Conservation (phyloP, 2,797 vertebrate genomes). For the Chloroceryle inda region DNA sequence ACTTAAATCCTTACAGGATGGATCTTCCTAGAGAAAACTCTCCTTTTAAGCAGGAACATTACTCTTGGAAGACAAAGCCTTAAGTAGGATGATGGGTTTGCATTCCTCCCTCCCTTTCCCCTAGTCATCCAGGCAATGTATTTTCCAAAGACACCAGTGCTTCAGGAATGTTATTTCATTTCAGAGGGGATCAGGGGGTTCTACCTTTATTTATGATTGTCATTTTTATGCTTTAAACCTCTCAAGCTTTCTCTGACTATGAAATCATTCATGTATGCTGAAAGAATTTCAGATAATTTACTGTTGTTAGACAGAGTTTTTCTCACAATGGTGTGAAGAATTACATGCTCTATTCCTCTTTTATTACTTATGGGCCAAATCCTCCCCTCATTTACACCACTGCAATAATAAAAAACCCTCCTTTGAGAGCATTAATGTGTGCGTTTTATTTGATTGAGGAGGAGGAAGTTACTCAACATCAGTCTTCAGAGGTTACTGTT, state of each 20-base stretch:
- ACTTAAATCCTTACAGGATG: not conserved
- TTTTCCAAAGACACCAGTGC: conserved; percentile 62
- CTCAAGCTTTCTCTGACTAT: conserved; percentile 51
- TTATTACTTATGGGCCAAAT: conserved; percentile 42
- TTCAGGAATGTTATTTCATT: conserved; percentile 74
- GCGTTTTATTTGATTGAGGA: not conserved
- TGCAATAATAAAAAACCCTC: conserved; percentile 14
- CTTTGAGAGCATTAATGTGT: not conserved
- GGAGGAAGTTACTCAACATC: not conserved
- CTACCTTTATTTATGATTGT: conserved; percentile 75
- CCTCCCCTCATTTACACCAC: conserved; percentile 32
- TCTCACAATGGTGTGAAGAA: conserved; percentile 40
- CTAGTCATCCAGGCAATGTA: conserved; percentile 34
- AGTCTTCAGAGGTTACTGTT: not conserved
- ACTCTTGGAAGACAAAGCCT: not conserved
- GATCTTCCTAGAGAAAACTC: not conserved
- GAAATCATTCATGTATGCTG: conserved; percentile 55
- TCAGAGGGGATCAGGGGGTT: conserved; percentile 45
- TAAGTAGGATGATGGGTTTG: not conserved
- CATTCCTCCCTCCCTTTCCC: not conserved
- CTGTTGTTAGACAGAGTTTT: conserved; percentile 45
- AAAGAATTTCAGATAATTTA: conserved; percentile 77
- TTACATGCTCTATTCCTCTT: conserved; percentile 58
- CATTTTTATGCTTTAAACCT: conserved; percentile 74
- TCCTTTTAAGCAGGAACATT: not conserved